Base-by-base conservation (phyloP, 2,113 vertebrate genomes). In the Hepsetus odoe region DNA sequence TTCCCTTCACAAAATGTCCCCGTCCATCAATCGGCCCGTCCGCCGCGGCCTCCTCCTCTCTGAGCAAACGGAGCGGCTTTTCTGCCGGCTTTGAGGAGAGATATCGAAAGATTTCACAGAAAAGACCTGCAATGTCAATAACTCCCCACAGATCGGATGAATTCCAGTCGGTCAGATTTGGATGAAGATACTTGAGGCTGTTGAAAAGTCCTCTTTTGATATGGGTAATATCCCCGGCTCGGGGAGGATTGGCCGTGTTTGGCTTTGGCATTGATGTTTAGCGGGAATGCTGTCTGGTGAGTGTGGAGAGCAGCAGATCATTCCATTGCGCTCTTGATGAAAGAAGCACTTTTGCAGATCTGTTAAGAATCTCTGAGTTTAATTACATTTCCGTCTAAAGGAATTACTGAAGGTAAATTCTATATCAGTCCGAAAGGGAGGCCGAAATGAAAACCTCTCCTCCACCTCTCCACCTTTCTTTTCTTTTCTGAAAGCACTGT, bases 11-110 rank as follows among this genome's bases (percentile, higher is more conserved):
- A 86, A 82, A 71, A 76, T 70, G 49, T 58, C 77, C 78, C 79
- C 85, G 89, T 84, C 90, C 89, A 90, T 91, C 89, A 89, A 88
- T 86, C 88, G 88, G 82, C 83, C 86, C 77, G 82, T 85, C 84
- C 85, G 83, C 85, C 38, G 66, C 80, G 73, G 77, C 67, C 83
- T 86, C 87, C n/a, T 82, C 82, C 82, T 83, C 85, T 89, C 82
- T 81, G 35, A 49, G 56, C 73, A 58, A 70, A 76, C 83, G 35
- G 35, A 72, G 22, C 61, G 18, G 80, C 74, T 67, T 73, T n/a
- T 85, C 81, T 73, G 72, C 78, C 55, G 80, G 84, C 85, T 85
- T 86, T 80, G 85, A 88, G 84, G 82, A 80, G 66, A 82, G 56
- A 77, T 77, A 82, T 86, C 77, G 86, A 44, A 86, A 90, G 82